These are phyloP conservation scores for Oscheius sp. DNA, from an alignment of 2,888 invertebrate species.

Conservation along the genomic window DNA sequence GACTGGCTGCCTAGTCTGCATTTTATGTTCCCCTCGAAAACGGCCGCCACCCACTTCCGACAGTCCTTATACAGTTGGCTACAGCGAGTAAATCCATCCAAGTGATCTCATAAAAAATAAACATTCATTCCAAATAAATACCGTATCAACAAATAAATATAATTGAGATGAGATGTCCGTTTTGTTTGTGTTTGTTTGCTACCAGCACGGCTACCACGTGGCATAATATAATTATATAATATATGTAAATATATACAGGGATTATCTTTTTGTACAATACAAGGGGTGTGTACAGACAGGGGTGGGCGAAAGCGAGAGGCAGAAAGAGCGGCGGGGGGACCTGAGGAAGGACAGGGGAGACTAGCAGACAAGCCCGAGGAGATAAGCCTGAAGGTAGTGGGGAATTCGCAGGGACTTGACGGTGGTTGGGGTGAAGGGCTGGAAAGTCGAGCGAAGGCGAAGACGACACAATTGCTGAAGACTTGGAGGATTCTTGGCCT, in stretches of 20 bases:
- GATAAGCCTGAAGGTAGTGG: conserved; percentile 50
- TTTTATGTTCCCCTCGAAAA: conserved; percentile 23
- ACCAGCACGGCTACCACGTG: conserved; percentile 23
- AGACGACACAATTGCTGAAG: conserved; percentile 62
- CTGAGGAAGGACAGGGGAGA: neutral
- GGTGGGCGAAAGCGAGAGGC: conserved; percentile 6
- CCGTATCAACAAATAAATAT: conserved; percentile 17
- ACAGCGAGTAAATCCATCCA: conserved; percentile 11
- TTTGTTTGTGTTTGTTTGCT: neutral
- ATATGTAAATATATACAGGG: conserved; percentile 4
- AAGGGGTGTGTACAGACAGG: conserved; percentile 20
- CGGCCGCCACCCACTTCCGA: neutral
- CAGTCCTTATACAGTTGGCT: conserved; percentile 19
- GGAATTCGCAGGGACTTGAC: conserved; percentile 59
- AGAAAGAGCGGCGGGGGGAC: conserved; percentile 18
- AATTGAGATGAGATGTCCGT: conserved; percentile 14
- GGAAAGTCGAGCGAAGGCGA: conserved; percentile 51
- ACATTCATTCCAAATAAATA: conserved; percentile 16
- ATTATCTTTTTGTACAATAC: conserved; percentile 7
- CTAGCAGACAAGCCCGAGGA: conserved; percentile 59
- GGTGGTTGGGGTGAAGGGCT: conserved; percentile 48
- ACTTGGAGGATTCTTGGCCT: conserved; percentile 54
- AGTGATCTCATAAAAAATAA: conserved; percentile 6
- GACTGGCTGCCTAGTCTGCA: conserved; percentile 19
- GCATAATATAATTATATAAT: neutral